Conservation (phyloP, 2,113 vertebrate species). For the Leuciscus idus region DNA sequence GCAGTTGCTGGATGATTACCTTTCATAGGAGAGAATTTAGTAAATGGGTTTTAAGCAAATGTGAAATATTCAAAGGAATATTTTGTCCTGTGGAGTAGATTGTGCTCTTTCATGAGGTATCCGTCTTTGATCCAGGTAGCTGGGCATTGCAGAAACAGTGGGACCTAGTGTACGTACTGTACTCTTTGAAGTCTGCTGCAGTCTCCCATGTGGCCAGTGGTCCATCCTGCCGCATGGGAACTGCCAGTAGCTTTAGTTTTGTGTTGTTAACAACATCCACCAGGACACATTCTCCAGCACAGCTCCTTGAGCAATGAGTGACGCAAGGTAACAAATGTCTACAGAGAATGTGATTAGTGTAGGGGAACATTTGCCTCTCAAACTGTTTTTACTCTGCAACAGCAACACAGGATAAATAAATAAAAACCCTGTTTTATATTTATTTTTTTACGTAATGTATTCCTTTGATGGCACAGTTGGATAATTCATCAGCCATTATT, state of each 20-base stretch:
- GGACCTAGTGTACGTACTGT: not conserved
- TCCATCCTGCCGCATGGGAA: not conserved
- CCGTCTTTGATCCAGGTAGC: not conserved
- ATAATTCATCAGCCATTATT: no score
- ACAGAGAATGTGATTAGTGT: not conserved
- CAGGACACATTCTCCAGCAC: not conserved
- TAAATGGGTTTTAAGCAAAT: not conserved
- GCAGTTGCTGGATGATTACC: constrained; percentile 1
- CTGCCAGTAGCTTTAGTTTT: constrained; percentile 12
- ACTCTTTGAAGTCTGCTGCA: constrained; percentile 46
- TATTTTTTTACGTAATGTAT: no score
- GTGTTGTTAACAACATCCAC: constrained; percentile 29
- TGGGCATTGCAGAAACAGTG: not conserved
- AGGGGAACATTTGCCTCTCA: not conserved
- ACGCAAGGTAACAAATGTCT: not conserved
- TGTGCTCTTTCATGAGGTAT: constrained; percentile 19
- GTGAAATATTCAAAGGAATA: not conserved
- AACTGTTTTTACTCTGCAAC: not conserved
- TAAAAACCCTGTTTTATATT: no score
- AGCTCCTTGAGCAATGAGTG: not conserved
- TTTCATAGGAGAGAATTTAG: not conserved
- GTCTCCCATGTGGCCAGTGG: constrained; percentile 14
- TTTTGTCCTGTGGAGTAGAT: constrained; percentile 14
- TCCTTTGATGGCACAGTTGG: no score
- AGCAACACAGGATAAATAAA: no score